Conservation (phyloP, 2,797 vertebrate species). For the Pseudomugil tenellus region DNA sequence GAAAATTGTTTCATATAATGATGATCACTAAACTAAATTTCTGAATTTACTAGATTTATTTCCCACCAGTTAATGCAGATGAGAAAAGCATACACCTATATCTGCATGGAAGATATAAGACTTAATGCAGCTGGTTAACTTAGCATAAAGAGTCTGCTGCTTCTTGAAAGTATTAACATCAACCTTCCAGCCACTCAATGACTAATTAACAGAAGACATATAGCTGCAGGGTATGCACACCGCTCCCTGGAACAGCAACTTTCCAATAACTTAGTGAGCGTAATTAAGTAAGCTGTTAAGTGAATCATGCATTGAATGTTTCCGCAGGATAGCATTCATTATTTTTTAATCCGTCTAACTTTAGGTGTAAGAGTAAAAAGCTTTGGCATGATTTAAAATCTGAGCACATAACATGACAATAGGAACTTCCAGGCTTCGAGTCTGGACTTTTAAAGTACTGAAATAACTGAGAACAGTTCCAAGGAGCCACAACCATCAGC, state of each 20-base stretch:
- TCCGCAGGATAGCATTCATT: slow-evolving; percentile 2
- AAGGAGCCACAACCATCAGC: background rate
- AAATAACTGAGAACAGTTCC: background rate
- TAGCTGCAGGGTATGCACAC: background rate
- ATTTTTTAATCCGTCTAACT: background rate
- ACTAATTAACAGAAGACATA: slow-evolving; percentile 10
- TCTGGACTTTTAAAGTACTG: background rate
- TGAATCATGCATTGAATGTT: background rate
- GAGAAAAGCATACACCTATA: background rate
- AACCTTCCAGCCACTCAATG: background rate
- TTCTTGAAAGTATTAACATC: slow-evolving; percentile 7
- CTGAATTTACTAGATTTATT: background rate
- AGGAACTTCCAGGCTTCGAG: no score
- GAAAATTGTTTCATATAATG: background rate
- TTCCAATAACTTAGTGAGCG: background rate
- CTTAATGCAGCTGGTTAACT: background rate
- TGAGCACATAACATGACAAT: background rate
- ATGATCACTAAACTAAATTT: background rate
- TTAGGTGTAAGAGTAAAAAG: background rate
- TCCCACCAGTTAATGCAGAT: background rate
- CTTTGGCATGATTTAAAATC: background rate
- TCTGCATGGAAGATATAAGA: background rate
- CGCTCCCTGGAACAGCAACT: background rate
- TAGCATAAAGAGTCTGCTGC: background rate
- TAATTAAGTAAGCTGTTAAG: slow-evolving; percentile 6